Conservation (phyloP, 1,140 invertebrate genomes). For the Diuraphis noxia region DNA sequence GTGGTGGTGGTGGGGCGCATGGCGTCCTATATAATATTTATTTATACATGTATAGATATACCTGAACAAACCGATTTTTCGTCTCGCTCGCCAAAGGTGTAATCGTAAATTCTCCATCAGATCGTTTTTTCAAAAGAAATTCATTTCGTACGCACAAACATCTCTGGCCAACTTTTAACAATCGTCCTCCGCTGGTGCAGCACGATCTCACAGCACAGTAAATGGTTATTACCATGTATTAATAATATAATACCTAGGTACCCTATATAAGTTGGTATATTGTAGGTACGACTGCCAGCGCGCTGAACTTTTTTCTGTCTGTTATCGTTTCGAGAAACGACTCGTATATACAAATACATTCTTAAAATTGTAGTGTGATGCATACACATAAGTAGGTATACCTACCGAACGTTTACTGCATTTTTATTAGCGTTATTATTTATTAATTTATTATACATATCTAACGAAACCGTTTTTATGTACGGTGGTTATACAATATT, state of each 20-base stretch:
- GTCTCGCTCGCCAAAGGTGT: slow-evolving; percentile 17
- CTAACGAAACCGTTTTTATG: neutral
- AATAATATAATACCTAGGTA: neutral
- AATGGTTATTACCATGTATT: neutral
- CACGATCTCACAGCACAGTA: neutral
- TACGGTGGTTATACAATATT: neutral
- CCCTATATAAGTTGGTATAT: neutral
- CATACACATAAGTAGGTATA: neutral
- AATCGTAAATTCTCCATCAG: slow-evolving; percentile 11
- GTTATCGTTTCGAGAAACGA: neutral
- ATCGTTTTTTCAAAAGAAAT: slow-evolving; percentile 22
- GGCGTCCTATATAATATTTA: neutral
- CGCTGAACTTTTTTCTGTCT: neutral
- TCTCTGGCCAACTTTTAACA: neutral
- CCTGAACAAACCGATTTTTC: slow-evolving; percentile 40
- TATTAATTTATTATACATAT: neutral
- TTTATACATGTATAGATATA: neutral
- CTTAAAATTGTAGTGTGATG: neutral
- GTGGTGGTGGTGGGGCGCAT: neutral
- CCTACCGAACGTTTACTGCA: neutral
- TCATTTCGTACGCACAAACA: neutral
- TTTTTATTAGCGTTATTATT: slow-evolving; percentile 35
- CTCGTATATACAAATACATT: neutral
- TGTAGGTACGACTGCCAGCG: neutral
- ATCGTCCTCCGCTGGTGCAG: neutral